Base-by-base conservation (phyloP, 2,797 vertebrate genomes). In the Falco berigora region DNA sequence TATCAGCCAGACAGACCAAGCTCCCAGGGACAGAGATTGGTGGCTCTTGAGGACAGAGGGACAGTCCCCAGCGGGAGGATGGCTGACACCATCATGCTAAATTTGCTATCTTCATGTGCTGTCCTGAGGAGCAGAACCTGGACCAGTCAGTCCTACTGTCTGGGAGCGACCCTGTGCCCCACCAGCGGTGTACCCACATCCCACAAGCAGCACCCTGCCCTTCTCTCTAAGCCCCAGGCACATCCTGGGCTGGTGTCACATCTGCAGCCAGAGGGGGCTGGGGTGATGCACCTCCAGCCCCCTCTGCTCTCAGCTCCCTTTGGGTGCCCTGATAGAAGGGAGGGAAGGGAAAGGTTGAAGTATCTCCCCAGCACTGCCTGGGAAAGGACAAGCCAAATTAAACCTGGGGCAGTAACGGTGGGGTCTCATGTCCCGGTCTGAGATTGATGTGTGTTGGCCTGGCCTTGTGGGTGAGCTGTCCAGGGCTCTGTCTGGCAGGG, bases 101-200 rank as follows among this genome's bases (percentile, higher is more conserved):
- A 44, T 47, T 36, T 53, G 46, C n/a, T 10, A 6, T 23, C 1
- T 3, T 2, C 8, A 1, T 68, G 32, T 3, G 1, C 56, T 55
- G 44, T 34, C 23, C 64, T 59, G 66, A 74, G 74, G 25, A 53
- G 25, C 52, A 84, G 55, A 62, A 46, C 42, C 28, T 68, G 50
- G 62, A 12, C 16, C 1, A 1, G 5, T 11, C 0, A 0, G 50
- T 64, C 36, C 47, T 3, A 6, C 77, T 36, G 23, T 6, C 24
- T 25, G 14, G 10, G 28, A 56, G 18, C 1, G 8, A 58, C 23
- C 16, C 53, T 53, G 76, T 40, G 85, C 46, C 40, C 55, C 47
- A n/a, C 2, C 3, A 2, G 50, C 76, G 67, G 32, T 14, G 47
- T 46, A 61, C 32, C 23, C 15, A 1, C 22, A 49, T 3, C 14